Conservation (phyloP, 1,140 invertebrate genomes). For the Batillaria attramentaria region DNA sequence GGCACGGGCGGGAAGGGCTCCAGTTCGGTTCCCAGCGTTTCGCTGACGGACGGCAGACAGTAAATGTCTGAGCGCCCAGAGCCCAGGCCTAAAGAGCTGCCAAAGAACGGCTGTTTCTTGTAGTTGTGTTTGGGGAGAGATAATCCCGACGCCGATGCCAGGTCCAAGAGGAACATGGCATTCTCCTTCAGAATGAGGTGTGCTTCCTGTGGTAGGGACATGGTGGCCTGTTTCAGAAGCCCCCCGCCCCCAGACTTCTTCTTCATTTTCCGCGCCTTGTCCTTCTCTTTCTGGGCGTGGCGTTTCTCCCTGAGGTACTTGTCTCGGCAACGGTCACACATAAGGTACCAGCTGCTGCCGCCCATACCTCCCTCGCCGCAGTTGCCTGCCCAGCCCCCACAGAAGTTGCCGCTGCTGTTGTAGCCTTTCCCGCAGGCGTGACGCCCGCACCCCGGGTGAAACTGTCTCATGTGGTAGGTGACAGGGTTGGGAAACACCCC, state of each 20-base stretch:
- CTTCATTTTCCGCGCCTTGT: constrained; percentile 70
- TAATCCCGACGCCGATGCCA: constrained; percentile 81
- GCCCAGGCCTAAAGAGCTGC: constrained; percentile 72
- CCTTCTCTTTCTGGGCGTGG: constrained; percentile 66
- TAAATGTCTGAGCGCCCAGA: constrained; percentile 72
- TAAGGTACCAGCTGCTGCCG: constrained; percentile 90
- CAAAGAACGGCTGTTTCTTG: constrained; percentile 47
- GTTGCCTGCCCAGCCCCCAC: constrained; percentile 88
- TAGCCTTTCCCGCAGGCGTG: constrained; percentile 91
- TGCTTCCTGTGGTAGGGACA: constrained; percentile 74
- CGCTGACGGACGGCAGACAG: constrained; percentile 63
- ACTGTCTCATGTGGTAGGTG: constrained; percentile 91
- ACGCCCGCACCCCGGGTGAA: constrained; percentile 91
- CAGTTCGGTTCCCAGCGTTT: constrained; percentile 60
- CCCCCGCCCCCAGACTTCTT: constrained; percentile 28
- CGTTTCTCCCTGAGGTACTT: constrained; percentile 81
- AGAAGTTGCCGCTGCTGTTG: constrained; percentile 87
- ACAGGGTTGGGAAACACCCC: constrained; percentile 82
- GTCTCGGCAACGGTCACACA: constrained; percentile 90
- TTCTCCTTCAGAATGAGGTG: constrained; percentile 92
- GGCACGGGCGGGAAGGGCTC: constrained; percentile 67
- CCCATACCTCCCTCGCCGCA: constrained; percentile 90
- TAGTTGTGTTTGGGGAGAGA: constrained; percentile 63
- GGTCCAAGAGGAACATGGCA: constrained; percentile 92
- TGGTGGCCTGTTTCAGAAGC: constrained; percentile 56